Evolutionary conservation across 2,113 vertebrate species (phyloP).

Genomic region (Ictalurus furcatus): DNA sequence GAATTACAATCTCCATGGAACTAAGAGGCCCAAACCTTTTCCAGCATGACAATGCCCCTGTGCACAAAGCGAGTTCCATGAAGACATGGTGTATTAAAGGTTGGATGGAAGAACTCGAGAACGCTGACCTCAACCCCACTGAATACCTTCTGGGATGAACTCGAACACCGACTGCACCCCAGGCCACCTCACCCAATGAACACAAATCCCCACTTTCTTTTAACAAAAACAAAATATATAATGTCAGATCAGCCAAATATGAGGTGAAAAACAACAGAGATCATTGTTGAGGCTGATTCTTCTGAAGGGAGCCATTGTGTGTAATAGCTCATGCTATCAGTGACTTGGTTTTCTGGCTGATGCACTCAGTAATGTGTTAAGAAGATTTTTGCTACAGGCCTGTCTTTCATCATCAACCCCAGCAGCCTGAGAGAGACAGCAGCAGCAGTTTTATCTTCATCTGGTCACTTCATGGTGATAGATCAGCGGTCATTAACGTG

Average conservation of each 20-base stretch:
- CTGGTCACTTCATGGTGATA: constrained; percentile 23
- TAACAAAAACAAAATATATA: not conserved
- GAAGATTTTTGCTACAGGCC: not conserved
- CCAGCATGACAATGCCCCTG: not conserved
- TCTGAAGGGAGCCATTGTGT: not conserved
- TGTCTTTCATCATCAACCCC: not conserved
- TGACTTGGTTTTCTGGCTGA: not conserved
- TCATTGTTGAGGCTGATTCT: not conserved
- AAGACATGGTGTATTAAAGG: not conserved
- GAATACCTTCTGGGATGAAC: not conserved
- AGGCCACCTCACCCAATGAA: not conserved
- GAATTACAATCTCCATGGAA: not conserved
- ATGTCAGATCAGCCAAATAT: not conserved
- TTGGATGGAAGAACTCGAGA: not conserved
- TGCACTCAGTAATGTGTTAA: not conserved
- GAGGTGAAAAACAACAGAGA: not conserved
- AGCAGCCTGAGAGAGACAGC: not conserved
- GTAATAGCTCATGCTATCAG: not conserved
- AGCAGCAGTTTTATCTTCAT: constrained; percentile 27
- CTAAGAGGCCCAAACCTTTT: not conserved
- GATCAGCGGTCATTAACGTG: not conserved
- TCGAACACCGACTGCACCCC: not conserved
- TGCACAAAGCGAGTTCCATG: not conserved
- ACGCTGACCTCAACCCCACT: not conserved
- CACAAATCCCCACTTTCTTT: not conserved